Conservation (phyloP, 2,113 vertebrate species). For the Choloepus hoffmanni region DNA sequence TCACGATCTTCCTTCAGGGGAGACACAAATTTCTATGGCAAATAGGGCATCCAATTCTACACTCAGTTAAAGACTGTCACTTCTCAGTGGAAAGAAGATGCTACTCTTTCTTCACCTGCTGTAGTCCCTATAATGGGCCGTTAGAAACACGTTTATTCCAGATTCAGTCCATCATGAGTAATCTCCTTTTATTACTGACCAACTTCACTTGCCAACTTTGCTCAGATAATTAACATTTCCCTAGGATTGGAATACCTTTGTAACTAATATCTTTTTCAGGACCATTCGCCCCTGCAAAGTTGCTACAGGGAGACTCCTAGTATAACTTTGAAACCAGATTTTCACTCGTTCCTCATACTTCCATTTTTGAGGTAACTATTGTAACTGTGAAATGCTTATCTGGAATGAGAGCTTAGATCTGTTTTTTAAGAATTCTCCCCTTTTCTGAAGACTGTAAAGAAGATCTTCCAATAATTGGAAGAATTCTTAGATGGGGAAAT, state of each 20-base stretch:
- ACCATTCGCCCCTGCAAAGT: constrained; percentile 45
- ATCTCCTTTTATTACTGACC: constrained; percentile 50
- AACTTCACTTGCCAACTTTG: constrained; percentile 70
- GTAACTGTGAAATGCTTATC: constrained; percentile 59
- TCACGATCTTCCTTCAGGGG: constrained; percentile 97
- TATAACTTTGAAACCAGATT: constrained; percentile 59
- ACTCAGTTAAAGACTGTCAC: constrained; percentile 98
- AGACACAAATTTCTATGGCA: constrained; percentile 98
- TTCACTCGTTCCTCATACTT: constrained; percentile 69
- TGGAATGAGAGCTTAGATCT: constrained; percentile 26
- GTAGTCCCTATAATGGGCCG: constrained; percentile 98
- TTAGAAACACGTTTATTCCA: constrained; percentile 83
- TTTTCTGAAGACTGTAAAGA: constrained; percentile 39
- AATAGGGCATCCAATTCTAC: constrained; percentile 98
- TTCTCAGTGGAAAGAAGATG: constrained; percentile 98
- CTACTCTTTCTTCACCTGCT: constrained; percentile 92
- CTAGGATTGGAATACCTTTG: constrained; percentile 65
- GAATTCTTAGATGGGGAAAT: not conserved
- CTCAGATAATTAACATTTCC: constrained; percentile 59
- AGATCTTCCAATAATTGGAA: constrained; percentile 12
- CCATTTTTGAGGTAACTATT: constrained; percentile 55
- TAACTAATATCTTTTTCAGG: constrained; percentile 67
- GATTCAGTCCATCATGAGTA: constrained; percentile 60
- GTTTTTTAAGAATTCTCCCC: constrained; percentile 55
- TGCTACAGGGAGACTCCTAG: constrained; percentile 20